Evolutionary conservation across 2,888 invertebrate genomes (phyloP), one percentile per base, ranked within the genome.

Genomic region (Ischnura elegans): DNA sequence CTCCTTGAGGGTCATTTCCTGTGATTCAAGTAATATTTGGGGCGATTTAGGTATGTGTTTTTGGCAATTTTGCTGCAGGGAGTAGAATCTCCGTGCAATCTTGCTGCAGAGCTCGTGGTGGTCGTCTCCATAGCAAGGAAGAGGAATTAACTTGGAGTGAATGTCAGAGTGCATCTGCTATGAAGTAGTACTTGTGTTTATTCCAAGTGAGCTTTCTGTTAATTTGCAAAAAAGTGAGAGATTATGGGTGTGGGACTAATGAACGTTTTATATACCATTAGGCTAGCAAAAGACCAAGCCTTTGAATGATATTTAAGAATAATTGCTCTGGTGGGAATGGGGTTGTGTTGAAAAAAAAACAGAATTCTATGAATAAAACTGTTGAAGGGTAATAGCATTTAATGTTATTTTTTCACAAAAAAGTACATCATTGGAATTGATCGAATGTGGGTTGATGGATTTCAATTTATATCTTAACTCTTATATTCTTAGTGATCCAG

Each of bases 281-380:
- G 90, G 90, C 90, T 90, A 90, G 90, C 66, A n/a, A 90, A 61
- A 61, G 61, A 87, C 90, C 90, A 61, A 90, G 90, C 90, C 90
- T 90, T 90, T 90, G 87, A 84, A 61, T 66, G 29, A 93, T 76
- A 55, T 61, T 93, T 47, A 94, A 94, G 85, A 90, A 87, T 90
- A 84, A 84, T 94, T 94, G 76, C 76, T 94, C 86, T 94, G 94
- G 94, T 94, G 94, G 93, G 94, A 94, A 93, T 94, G 94, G 94
- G 94, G 94, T 94, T 94, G 94, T 94, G 94, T 94, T 94, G 93
- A 93, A 94, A 93, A 93, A 94, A 93, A 90, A 90, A 90, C 94
- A 90, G 90, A 86, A 94, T 94, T 94, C 94, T 93, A 93, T 93
- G 66, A 94, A 94, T 94, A 94, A 94, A 94, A 90, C 93, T 94